Conservation (phyloP, 2,888 invertebrate species). For the Nycteola revayana region DNA sequence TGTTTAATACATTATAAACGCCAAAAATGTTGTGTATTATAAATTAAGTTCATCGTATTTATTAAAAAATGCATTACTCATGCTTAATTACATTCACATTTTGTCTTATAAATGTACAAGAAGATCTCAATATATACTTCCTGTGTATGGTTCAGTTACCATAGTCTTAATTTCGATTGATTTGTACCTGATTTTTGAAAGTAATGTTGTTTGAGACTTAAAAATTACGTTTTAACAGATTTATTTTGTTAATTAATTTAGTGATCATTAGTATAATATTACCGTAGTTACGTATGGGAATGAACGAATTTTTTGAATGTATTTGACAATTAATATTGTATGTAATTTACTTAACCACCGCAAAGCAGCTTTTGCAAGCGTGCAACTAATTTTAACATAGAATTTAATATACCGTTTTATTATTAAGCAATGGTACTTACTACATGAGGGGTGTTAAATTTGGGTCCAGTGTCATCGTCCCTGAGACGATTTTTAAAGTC, state of each 20-base stretch:
- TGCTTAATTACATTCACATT: constrained; percentile 35
- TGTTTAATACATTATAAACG: constrained; percentile 67
- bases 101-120: constrained; percentile 44
- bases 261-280: constrained; percentile 49
- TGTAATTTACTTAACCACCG: constrained; percentile 69
- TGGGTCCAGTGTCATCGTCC: constrained; percentile 34
- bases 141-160: constrained; percentile 74
- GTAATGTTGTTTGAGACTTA: constrained; percentile 69
- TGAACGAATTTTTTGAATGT: constrained; percentile 64
- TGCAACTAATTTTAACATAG: constrained; percentile 67
- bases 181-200: constrained; percentile 77
- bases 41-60: constrained; percentile 49
- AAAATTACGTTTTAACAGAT: constrained; percentile 69
- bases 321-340: constrained; percentile 52
- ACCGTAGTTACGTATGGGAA: constrained; percentile 59
- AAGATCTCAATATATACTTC: constrained; percentile 74
- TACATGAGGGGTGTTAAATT: constrained; percentile 40
- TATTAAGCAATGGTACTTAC: constrained; percentile 42
- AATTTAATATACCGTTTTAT: constrained; percentile 54
- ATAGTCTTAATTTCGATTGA: constrained; percentile 75
- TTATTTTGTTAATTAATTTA: constrained; percentile 66
- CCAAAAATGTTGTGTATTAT: constrained; percentile 67
- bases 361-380: constrained; percentile 72
- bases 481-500: constrained; percentile 32
- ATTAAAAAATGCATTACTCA: constrained; percentile 45